Conservation (phyloP, 2,888 invertebrate genomes). For the Tetranychus truncatus region DNA sequence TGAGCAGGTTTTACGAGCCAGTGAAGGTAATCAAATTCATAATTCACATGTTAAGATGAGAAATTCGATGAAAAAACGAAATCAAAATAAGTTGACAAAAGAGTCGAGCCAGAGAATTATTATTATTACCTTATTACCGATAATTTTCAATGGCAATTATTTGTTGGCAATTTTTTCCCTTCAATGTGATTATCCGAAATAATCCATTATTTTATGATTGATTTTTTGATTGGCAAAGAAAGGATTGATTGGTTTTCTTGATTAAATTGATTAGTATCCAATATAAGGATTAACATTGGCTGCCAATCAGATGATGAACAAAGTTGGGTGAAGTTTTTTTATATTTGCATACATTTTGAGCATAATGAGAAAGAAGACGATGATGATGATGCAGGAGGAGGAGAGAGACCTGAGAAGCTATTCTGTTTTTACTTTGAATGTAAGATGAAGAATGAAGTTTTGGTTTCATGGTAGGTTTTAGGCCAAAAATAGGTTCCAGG, state of each 20-base stretch:
- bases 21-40: conserved; percentile 10
- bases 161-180: too few relatives aligned
- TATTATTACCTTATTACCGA: too few relatives aligned
- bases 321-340: not conserved
- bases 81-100: not conserved
- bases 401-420: not conserved
- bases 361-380: not conserved
- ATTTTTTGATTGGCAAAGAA: not conserved
- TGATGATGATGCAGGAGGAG: not conserved
- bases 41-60: not conserved
- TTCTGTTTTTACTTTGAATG: not conserved
- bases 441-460: not conserved
- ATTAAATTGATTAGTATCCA: not conserved
- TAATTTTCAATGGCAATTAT: too few relatives aligned
- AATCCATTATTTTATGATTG: not conserved
- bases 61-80: not conserved
- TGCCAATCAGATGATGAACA: conserved; percentile 1
- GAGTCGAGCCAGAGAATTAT: not conserved
- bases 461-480: not conserved
- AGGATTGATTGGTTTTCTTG: not conserved
- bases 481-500: not conserved
- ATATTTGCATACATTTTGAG: not conserved
- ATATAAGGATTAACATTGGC: not conserved
- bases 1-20: conserved; percentile 14
- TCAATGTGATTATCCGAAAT: too few relatives aligned